These are phyloP conservation scores for Rhombomys opimus DNA, from an alignment of 2,113 vertebrate species.

Conservation along the genomic window DNA sequence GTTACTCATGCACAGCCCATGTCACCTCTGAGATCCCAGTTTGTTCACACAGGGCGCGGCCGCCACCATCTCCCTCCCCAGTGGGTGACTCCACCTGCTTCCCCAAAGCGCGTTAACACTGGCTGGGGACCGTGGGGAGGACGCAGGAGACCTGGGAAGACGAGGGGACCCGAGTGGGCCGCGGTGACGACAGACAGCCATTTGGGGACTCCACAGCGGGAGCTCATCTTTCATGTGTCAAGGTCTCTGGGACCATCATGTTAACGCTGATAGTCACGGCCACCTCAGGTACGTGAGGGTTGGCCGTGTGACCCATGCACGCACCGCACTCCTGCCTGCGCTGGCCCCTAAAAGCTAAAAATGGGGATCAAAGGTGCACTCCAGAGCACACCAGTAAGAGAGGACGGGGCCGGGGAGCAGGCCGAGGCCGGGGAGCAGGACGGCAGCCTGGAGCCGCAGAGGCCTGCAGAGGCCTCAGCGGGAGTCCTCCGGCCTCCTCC, in stretches of 20 bases:
- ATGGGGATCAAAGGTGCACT: not conserved
- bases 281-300: not conserved
- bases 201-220: not conserved
- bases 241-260: too few relatives aligned
- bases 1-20: not conserved
- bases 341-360: not conserved
- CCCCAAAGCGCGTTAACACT: too few relatives aligned
- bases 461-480: too few relatives aligned
- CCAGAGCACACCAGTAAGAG: not conserved
- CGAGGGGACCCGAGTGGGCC: not conserved
- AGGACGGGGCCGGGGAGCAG: too few relatives aligned
- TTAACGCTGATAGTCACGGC: not conserved
- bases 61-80: not conserved
- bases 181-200: not conserved
- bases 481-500: not conserved
- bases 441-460: too few relatives aligned
- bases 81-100: not conserved
- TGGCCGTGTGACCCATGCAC: not conserved
- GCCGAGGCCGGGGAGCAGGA: not conserved
- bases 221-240: not conserved
- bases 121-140: not conserved
- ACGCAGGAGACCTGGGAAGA: not conserved
- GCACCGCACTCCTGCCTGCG: not conserved
- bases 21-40: not conserved
- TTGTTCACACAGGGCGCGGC: not conserved